These are phyloP conservation scores for Drosophila hamatofila DNA, from an alignment of 2,888 invertebrate genomes.

Conservation along the genomic window DNA sequence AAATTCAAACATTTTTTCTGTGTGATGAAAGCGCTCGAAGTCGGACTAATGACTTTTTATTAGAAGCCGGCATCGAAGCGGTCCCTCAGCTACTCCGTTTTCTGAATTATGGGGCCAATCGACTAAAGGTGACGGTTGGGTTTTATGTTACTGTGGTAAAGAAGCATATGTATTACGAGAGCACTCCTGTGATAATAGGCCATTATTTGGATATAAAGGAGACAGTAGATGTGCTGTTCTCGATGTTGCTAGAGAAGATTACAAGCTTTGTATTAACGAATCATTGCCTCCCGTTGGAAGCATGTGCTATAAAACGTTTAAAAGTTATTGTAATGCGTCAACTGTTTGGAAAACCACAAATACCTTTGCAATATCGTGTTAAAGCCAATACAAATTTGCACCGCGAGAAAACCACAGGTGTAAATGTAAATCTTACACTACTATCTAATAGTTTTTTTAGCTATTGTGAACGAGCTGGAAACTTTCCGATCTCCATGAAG, in stretches of 20 bases:
- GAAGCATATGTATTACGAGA: conserved; percentile 57
- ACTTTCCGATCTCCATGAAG: conserved; percentile 38
- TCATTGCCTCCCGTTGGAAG: conserved; percentile 41
- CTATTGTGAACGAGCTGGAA: conserved; percentile 18
- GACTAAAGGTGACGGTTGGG: conserved; percentile 52
- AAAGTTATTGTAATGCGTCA: conserved; percentile 57
- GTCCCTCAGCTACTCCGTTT: conserved; percentile 64
- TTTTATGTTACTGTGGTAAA: conserved; percentile 63
- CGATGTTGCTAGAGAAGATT: conserved; percentile 66
- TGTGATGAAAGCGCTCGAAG: conserved; percentile 54
- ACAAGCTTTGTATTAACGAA: conserved; percentile 46
- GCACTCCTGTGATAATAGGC: conserved; percentile 48
- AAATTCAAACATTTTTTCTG: conserved; percentile 67
- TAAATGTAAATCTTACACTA: conserved; percentile 24
- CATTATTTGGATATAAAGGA: conserved; percentile 66
- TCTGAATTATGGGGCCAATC: conserved; percentile 43
- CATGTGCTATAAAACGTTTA: conserved; percentile 56
- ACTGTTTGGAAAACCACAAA: conserved; percentile 4
- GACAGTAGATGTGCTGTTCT: conserved; percentile 70
- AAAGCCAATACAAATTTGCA: conserved; percentile 26
- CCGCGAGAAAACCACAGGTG: background rate
- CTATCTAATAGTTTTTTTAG: conserved; percentile 40
- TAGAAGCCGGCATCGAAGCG: conserved; percentile 60
- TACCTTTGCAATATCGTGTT: conserved; percentile 62
- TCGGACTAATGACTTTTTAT: conserved; percentile 59